Evolutionary conservation across 2,797 vertebrate genomes (phyloP).

Genomic region (Falco naumanni): DNA sequence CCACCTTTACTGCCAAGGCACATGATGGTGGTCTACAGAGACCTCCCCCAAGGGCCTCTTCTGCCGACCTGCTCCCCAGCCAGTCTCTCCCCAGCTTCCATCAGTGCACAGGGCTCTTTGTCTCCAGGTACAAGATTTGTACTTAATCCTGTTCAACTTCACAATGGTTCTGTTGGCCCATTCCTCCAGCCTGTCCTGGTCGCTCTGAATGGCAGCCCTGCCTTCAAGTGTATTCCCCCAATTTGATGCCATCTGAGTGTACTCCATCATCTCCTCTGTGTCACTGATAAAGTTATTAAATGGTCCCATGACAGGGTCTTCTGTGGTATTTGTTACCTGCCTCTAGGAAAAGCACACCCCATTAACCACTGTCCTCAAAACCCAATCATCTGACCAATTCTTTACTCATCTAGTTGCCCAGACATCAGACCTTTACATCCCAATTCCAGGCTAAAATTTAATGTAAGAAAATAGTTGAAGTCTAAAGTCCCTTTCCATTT

Average conservation of each 20-base stretch:
- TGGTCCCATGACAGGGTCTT: fast-evolving
- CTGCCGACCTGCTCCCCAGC: not conserved
- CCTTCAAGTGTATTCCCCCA: not conserved
- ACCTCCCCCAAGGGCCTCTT: not conserved
- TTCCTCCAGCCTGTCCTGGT: not conserved
- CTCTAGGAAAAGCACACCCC: not conserved
- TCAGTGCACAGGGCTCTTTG: not conserved
- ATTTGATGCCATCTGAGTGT: not conserved
- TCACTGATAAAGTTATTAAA: not conserved
- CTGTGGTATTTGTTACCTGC: not conserved
- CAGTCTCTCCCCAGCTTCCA: not conserved
- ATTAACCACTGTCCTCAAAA: not conserved
- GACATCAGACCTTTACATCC: not conserved
- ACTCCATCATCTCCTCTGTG: not conserved
- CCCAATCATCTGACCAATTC: not conserved
- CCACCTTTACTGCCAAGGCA: not conserved
- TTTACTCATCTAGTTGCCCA: not conserved
- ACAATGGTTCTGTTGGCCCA: not conserved
- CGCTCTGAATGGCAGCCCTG: not conserved
- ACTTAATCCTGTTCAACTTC: not conserved
- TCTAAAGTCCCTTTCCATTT: not conserved
- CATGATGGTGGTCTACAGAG: not conserved
- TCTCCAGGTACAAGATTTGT: not conserved
- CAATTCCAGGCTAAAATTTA: not conserved
- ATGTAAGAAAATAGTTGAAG: not conserved